A percentile compares a stretch with the other conserved stretches of the same genome.
phyloP scores from a whole-genome alignment of 2,888 invertebrate genomes.

The Lasioglossum leucozonium region DNA sequence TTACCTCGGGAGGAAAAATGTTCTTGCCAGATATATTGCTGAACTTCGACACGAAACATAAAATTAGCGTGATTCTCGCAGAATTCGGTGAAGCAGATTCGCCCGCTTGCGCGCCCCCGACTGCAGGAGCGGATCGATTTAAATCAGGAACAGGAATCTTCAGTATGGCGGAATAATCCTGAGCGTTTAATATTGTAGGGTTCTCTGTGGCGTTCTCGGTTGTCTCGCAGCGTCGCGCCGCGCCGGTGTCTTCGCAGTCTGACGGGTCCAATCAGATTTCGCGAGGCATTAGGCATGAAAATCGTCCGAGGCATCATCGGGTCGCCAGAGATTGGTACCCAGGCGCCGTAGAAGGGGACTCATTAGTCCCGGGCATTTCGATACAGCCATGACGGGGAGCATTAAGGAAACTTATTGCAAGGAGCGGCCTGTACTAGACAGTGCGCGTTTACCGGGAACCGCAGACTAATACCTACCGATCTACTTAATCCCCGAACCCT shows the following conservation, averaged over 20 bases:
- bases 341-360: neutral
- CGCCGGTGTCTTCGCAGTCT: neutral
- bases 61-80: neutral
- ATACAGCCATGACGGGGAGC: conserved; percentile 43
- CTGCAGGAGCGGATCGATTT: neutral
- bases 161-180: neutral
- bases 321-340: neutral
- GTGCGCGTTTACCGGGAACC: conserved; percentile 70
- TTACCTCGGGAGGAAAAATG: too few relatives aligned
- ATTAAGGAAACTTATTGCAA: conserved; percentile 74
- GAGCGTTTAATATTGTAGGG: neutral
- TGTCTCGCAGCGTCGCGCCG: too few relatives aligned
- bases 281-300: neutral
- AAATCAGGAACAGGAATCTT: neutral
- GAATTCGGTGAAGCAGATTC: neutral
- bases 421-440: conserved; percentile 68
- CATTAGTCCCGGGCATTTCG: conserved; percentile 42
- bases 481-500: conserved; percentile 77
- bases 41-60: neutral
- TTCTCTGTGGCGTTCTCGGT: neutral
- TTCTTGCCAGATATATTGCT: too few relatives aligned
- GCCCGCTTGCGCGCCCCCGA: neutral
- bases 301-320: neutral
- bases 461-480: conserved; percentile 77
- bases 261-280: conserved; percentile 18